phyloP scores from a whole-genome alignment of 2,113 vertebrate genomes.

The Bufo gargarizans region DNA sequence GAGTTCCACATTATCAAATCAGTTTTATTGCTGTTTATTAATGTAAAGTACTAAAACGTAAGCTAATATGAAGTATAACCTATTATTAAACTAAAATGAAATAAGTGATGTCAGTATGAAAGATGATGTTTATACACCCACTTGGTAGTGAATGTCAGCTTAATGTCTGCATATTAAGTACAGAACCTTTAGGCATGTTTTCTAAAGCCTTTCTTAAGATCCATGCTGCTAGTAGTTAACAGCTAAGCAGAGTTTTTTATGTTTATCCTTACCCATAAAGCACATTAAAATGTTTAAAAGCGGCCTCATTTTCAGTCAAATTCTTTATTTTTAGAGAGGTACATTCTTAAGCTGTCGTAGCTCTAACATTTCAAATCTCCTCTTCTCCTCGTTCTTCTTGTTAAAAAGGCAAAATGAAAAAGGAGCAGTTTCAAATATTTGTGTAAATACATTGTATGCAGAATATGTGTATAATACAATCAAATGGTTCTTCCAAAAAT shows the following conservation, averaged over 20 bases:
- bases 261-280: not conserved
- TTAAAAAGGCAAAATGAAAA: too few species aligned
- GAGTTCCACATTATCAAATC: not conserved
- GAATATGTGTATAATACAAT: too few species aligned
- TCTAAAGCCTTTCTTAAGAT: constrained; percentile 21
- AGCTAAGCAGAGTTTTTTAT: constrained; percentile 14
- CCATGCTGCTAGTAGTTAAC: not conserved
- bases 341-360: not conserved
- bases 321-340: not conserved
- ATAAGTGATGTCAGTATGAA: constrained; percentile 19
- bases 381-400: too few species aligned
- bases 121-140: constrained; percentile 37
- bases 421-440: too few species aligned
- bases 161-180: constrained; percentile 36
- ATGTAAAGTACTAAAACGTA: not conserved
- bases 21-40: not conserved
- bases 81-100: constrained; percentile 25
- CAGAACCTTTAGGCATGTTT: constrained; percentile 14
- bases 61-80: not conserved
- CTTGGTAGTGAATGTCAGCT: constrained; percentile 3
- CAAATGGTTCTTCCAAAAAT: too few species aligned
- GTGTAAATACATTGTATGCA: too few species aligned
- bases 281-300: not conserved
- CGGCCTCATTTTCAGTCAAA: not conserved
- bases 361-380: not conserved